phyloP scores from a whole-genome alignment of 1,140 invertebrate species.

The Paralvinella palmiformis region DNA sequence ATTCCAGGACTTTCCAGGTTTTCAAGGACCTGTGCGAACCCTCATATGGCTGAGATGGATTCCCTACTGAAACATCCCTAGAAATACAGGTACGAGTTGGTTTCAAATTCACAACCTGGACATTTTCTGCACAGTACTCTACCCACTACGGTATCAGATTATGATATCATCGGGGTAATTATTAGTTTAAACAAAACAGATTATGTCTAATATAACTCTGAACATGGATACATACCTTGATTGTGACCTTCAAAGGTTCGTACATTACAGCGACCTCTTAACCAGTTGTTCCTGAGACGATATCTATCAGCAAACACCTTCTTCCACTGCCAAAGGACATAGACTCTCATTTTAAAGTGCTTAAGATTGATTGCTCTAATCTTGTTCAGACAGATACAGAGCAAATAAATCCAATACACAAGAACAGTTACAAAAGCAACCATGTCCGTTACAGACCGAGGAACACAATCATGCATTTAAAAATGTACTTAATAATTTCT shows the following conservation, averaged over 20 bases:
- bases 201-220: neutral
- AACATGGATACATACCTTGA: constrained; percentile 37
- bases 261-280: constrained; percentile 48
- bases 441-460: neutral
- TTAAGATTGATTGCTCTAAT: neutral
- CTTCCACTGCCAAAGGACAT: constrained; percentile 44
- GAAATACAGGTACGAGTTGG: too few species aligned
- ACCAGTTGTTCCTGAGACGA: constrained; percentile 46
- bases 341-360: constrained; percentile 1
- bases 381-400: neutral
- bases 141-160: too few species aligned
- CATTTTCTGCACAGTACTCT: too few species aligned
- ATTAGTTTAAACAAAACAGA: neutral
- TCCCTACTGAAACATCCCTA: too few species aligned
- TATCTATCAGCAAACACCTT: constrained; percentile 48
- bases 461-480: neutral
- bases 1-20: too few species aligned
- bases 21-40: too few species aligned
- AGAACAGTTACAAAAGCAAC: neutral
- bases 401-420: neutral
- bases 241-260: constrained; percentile 54
- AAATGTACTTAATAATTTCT: too few species aligned
- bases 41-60: neutral
- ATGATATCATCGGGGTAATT: neutral
- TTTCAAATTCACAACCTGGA: too few species aligned